Conservation (phyloP, 2,797 vertebrate species). For the Vireo griseus region DNA sequence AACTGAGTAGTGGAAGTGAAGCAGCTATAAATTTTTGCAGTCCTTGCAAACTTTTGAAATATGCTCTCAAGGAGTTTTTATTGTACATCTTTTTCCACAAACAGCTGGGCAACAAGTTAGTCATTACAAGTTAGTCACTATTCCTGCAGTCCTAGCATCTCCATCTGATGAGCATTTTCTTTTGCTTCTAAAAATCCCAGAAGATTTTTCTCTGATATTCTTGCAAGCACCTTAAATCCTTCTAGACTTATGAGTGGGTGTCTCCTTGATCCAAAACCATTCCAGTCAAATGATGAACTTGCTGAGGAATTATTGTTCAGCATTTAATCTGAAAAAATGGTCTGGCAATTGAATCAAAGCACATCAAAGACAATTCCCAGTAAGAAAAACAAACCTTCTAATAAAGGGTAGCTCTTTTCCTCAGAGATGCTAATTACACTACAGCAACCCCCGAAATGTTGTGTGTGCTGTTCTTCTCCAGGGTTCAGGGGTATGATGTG, state of each 20-base stretch:
- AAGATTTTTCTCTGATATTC: not conserved
- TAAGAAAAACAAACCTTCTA: constrained; percentile 23
- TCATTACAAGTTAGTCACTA: not conserved
- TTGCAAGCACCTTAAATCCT: not conserved
- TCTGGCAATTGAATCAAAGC: constrained; percentile 29
- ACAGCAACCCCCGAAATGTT: not conserved
- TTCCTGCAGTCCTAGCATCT: not conserved
- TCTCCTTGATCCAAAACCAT: not conserved
- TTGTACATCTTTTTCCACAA: not conserved
- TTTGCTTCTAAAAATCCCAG: not conserved
- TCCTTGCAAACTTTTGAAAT: not conserved
- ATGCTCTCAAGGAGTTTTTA: not conserved
- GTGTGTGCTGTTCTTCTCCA: not conserved
- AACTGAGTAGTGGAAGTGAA: not conserved
- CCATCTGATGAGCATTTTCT: not conserved
- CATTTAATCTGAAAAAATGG: constrained; percentile 42
- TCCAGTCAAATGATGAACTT: not conserved
- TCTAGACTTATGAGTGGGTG: not conserved
- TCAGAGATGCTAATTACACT: constrained; percentile 46
- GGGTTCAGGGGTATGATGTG: not conserved
- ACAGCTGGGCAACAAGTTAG: not conserved
- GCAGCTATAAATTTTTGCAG: not conserved
- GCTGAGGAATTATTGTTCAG: constrained; percentile 4
- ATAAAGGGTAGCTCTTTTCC: constrained; percentile 1
- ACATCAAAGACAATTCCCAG: constrained; percentile 34